Conservation (phyloP, 2,888 invertebrate genomes). For the Panzeria rudis region DNA sequence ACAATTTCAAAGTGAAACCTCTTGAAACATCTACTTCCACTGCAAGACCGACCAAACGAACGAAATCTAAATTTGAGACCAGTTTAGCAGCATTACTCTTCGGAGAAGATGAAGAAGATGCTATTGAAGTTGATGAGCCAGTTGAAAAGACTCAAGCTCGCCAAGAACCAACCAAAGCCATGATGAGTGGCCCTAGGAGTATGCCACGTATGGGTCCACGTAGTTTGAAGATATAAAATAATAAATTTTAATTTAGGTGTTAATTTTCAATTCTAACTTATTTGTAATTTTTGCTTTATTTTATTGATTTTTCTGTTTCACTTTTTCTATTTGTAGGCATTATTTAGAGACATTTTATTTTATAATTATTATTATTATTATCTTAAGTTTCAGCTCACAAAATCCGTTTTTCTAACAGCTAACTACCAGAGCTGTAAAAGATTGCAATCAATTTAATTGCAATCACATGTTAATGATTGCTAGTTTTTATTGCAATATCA, state of each 20-base stretch:
- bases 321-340: conserved; percentile 37
- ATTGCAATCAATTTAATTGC: no score
- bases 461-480: no score
- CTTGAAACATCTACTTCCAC: conserved; percentile 33
- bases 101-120: conserved; percentile 80
- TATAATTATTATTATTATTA: conserved; percentile 41
- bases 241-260: conserved; percentile 39
- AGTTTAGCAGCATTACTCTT: conserved; percentile 82
- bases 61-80: conserved; percentile 82
- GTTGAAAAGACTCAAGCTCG: conserved; percentile 73
- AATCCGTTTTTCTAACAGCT: neutral
- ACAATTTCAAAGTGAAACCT: conserved; percentile 11
- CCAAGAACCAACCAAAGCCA: conserved; percentile 71
- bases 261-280: conserved; percentile 63
- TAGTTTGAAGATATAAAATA: conserved; percentile 76
- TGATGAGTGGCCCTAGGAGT: conserved; percentile 77
- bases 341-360: conserved; percentile 27
- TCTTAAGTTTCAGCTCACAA: conserved; percentile 21
- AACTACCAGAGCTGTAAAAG: no score
- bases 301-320: conserved; percentile 70
- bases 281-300: conserved; percentile 73
- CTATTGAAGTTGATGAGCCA: conserved; percentile 74
- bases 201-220: conserved; percentile 80
- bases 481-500: no score
- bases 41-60: conserved; percentile 75